These are phyloP conservation scores for Chrysodeixis includens DNA, from an alignment of 2,888 invertebrate species.

Conservation along the genomic window DNA sequence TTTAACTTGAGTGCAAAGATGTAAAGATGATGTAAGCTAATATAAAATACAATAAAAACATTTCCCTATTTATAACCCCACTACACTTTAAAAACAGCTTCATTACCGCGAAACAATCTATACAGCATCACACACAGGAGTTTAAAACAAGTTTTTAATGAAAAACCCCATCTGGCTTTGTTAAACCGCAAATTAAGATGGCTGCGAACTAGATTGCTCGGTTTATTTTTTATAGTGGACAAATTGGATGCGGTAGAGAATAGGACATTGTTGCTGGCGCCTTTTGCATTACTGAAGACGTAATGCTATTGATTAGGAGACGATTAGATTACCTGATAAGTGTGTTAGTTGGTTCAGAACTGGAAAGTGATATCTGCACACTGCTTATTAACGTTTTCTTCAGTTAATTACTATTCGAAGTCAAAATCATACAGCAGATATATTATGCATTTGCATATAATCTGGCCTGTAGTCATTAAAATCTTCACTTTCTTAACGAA, in stretches of 20 bases:
- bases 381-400: no score
- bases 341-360: no score
- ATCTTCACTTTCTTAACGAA: no score
- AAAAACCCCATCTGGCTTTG: constrained; percentile 53
- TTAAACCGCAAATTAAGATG: constrained; percentile 52
- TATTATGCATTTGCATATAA: no score
- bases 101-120: constrained; percentile 22
- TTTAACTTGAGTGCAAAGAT: no score
- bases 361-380: no score
- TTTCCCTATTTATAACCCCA: constrained; percentile 33
- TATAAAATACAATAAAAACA: no score
- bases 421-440: no score
- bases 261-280: constrained; percentile 18
- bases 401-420: no score
- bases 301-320: constrained; percentile 25
- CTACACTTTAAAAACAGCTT: constrained; percentile 18
- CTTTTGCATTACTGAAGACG: constrained; percentile 28
- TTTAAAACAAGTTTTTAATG: constrained; percentile 46
- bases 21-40: no score
- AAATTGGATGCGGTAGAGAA: constrained; percentile 38
- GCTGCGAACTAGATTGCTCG: constrained; percentile 43
- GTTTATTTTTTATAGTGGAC: constrained; percentile 51
- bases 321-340: constrained; percentile 6
- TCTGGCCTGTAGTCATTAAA: no score
- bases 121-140: constrained; percentile 27